Evolutionary conservation across 2,888 invertebrate genomes (phyloP).

Genomic region (Neoaliturus tenellus): DNA sequence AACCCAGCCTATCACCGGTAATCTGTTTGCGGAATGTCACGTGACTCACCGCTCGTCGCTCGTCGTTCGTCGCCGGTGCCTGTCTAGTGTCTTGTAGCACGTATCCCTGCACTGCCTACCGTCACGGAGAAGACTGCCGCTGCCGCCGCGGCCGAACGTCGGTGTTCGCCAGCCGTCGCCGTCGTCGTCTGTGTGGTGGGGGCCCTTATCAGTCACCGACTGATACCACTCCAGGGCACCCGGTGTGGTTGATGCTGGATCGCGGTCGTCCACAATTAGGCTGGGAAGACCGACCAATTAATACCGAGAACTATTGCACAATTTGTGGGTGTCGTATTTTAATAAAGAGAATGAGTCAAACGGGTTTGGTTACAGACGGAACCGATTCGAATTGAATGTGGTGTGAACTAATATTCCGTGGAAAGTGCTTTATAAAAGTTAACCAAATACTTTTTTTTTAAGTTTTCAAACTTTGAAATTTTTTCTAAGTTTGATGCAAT

Average conservation of each 20-base stretch:
- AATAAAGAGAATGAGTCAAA: no score
- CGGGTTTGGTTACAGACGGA: no score
- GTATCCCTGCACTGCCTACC: neutral
- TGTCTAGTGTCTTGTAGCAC: neutral
- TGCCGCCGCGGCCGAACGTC: neutral
- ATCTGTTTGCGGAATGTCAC: neutral
- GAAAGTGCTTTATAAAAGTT: no score
- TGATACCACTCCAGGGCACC: slow-evolving; percentile 15
- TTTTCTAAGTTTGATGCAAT: no score
- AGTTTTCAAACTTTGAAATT: no score
- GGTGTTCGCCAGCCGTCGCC: neutral
- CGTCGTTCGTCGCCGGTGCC: neutral
- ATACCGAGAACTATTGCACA: neutral
- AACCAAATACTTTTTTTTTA: no score
- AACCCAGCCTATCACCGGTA: no score
- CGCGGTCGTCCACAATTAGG: neutral
- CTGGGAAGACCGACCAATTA: neutral
- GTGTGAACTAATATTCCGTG: no score
- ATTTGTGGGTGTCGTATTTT: no score
- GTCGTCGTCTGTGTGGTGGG: neutral
- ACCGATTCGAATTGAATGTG: no score
- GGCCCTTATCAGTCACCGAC: neutral
- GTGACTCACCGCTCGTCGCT: neutral
- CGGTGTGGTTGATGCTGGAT: neutral
- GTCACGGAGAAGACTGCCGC: neutral